These are phyloP conservation scores for Drosophila algonquin DNA, from an alignment of 2,888 invertebrate species.

Conservation along the genomic window DNA sequence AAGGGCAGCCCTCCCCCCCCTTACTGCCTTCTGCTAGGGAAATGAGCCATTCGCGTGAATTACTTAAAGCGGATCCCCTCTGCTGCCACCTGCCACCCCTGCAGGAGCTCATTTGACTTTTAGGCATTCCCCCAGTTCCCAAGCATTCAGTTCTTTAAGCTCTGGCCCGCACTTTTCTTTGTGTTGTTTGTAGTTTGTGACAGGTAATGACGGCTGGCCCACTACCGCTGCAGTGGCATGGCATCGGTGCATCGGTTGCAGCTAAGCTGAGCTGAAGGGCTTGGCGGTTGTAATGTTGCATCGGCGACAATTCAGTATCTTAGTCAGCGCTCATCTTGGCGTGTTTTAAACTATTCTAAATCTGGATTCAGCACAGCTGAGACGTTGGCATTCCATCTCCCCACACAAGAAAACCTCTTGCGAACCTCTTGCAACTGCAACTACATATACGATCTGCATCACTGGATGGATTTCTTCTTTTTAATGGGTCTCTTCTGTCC, in stretches of 20 bases:
- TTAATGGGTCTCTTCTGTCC: background rate
- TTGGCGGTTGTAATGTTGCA: background rate
- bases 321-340: too few relatives aligned
- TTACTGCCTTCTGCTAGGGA: constrained; percentile 34
- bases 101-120: constrained; percentile 13
- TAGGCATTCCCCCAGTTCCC: background rate
- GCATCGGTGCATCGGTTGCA: background rate
- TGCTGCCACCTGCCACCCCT: background rate
- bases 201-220: background rate
- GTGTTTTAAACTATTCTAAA: too few relatives aligned
- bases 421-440: background rate
- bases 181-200: background rate
- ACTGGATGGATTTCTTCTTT: background rate
- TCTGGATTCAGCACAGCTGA: too few relatives aligned
- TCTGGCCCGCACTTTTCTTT: background rate
- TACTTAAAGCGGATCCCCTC: constrained; percentile 47
- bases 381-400: background rate
- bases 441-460: background rate
- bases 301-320: too few relatives aligned
- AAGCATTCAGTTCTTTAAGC: background rate
- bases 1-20: constrained; percentile 18
- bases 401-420: background rate
- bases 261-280: background rate
- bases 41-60: constrained; percentile 55
- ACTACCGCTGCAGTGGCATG: background rate